Conservation (phyloP, 2,797 vertebrate genomes). For the Typhlichthys eigenmanni region DNA sequence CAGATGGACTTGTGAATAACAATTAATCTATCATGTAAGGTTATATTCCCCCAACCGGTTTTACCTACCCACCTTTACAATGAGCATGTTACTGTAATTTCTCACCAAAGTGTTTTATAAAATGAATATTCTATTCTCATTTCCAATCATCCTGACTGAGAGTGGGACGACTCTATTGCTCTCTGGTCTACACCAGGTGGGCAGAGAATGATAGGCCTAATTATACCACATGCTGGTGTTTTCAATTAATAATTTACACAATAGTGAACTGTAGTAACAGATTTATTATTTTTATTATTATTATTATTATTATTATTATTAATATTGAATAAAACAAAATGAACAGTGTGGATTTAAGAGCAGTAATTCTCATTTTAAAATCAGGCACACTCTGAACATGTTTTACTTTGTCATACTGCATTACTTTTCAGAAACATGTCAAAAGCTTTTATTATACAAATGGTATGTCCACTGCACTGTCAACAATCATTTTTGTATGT, state of each 20-base stretch:
- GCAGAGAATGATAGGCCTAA: background rate
- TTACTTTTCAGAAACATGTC: constrained; percentile 17
- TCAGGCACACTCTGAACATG: no score
- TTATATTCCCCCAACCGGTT: background rate
- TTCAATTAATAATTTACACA: background rate
- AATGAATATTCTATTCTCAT: no score
- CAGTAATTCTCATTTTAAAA: no score
- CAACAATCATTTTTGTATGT: constrained; percentile 2
- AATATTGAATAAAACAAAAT: constrained; percentile 31
- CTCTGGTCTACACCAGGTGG: background rate
- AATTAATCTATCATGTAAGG: no score
- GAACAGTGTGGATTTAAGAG: no score
- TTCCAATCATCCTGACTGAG: no score
- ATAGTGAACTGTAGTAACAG: background rate
- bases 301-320: constrained; percentile 15
- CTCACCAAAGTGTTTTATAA: no score
- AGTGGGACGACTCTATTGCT: background rate
- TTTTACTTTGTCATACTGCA: constrained; percentile 16
- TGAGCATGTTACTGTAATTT: no score
- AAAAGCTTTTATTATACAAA: constrained; percentile 7
- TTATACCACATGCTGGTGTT: constrained; percentile 3
- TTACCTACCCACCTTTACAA: no score
- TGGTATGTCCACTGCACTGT: no score
- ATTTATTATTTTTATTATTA: no score
- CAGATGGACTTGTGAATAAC: no score